Conservation (phyloP, 2,113 vertebrate species). For the Chlamydotis undulata region DNA sequence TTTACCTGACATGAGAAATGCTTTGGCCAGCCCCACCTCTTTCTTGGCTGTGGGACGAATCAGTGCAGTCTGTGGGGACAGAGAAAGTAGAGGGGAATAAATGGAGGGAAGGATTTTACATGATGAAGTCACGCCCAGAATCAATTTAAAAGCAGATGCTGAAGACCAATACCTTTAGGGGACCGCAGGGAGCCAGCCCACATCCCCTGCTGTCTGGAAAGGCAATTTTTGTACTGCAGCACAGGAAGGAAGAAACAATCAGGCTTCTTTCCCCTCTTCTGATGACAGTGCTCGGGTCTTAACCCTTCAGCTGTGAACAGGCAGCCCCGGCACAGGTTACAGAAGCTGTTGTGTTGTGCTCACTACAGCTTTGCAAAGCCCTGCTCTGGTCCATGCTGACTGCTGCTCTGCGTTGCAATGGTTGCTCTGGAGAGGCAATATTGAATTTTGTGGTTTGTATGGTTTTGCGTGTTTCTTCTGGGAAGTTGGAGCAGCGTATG, state of each 20-base stretch:
- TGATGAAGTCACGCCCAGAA: neutral
- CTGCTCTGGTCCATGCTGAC: neutral
- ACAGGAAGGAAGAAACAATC: neutral
- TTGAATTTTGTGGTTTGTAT: neutral
- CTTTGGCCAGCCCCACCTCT: fast-evolving
- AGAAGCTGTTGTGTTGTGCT: neutral
- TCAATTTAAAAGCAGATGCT: neutral
- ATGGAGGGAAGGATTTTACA: neutral
- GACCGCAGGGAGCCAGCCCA: neutral
- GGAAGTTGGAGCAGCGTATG: neutral
- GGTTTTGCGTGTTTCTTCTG: neutral
- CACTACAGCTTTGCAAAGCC: neutral
- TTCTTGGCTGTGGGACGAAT: neutral
- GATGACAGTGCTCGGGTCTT: neutral
- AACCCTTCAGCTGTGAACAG: neutral
- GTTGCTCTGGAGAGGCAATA: neutral
- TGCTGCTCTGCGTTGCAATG: fast-evolving
- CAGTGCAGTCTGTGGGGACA: neutral
- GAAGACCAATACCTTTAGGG: neutral
- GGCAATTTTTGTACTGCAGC: neutral
- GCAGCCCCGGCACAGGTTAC: neutral
- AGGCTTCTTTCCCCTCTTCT: neutral
- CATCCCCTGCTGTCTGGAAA: neutral
- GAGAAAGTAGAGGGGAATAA: neutral
- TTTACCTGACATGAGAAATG: neutral